Evolutionary conservation across 2,797 vertebrate genomes (phyloP), one percentile per base, ranked within the genome.

Genomic region (Macropus fuliginosus): DNA sequence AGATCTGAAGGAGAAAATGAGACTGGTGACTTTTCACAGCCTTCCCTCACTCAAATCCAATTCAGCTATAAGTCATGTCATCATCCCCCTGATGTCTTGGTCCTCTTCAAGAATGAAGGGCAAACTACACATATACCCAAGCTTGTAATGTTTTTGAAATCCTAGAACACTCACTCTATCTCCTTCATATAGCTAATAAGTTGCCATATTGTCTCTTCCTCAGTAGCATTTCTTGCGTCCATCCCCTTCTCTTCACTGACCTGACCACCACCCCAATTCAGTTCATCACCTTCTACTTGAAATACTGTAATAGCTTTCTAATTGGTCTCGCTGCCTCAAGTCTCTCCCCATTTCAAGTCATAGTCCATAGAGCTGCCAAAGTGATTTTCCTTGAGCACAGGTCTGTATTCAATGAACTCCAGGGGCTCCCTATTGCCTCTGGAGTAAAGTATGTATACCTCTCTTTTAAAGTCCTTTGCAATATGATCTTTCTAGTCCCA

Each of bases 141-240:
- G 14, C n/a, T 74, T n/a, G n/a, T 40, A 81, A 81, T 81, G 0
- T 46, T 81, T 62, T 46, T 40, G n/a, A 46, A 46, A 81, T 40
- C 16, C 66, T 46, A 81, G 12, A 34, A 31, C 34, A 3, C 8
- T 56, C 52, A 56, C 31, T 92, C 91, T 28, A 34, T 56, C 62
- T 55, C 21, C 3, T 91, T 94, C 2, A 56, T 89, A 40, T 59
- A 93, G 54, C 8, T 46, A 56, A 56, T 34, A 21, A n/a, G 0
- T 54, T 56, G 90, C 62, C 89, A 93, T 59, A 56, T 93, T 57
- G 90, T 90, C 55, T 93, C 81, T 95, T 54, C 6, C 56, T 92
- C 56, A 6, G 4, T n/a, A 57, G 2, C 52, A 46, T 46, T 91
- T 92, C 10, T 91, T 9, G 74, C 52, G 81, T 90, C 46, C 55